Base-by-base conservation (phyloP, 2,113 vertebrate genomes). In the Vimba vimba region DNA sequence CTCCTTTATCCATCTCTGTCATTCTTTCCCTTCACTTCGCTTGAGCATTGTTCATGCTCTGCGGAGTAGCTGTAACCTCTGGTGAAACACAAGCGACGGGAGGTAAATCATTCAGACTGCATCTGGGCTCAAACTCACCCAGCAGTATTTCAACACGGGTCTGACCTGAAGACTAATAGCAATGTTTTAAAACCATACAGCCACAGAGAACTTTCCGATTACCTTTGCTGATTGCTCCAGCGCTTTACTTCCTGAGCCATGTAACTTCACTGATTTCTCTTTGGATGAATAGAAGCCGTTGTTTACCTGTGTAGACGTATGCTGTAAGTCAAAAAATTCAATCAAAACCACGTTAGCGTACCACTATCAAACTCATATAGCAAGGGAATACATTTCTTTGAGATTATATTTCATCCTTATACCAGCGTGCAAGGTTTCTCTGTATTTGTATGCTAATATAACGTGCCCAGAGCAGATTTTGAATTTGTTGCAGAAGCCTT, bases 91-190 rank as follows among this genome's bases (percentile, higher is more conserved):
- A 68, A 82, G 27, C 45, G 15, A 69, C 6, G 43, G 62, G 33
- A 83, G 81, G 64, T 83, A 83, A 83, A 83, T 83, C 81, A 83
- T 73, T 69, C 43, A 50, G 79, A 52, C 66, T 73, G 81, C 81
- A 73, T 83, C 68, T 73, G 66, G 50, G 81, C 79, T 82, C 60
- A 30, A 50, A 50, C 60, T 68, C 25, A 68, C 36, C 62, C 79
- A 52, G 79, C 25, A 12, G 62, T 82, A 52, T 82, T 82, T 69
- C 27, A 27, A 11, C 62, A 30, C 10, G 47, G 43, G 79, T 68
- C 79, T 69, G 79, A 50, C 62, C 45, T 52, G 79, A 69, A 82
- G 47, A 82, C 79, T 68, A 82, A 82, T 82, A 64, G 62, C 79
- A 30, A 52, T 82, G 62, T 52, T 82, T 68, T 66, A 69, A 83